Conservation (phyloP, 1,140 invertebrate species). For the Diabrotica undecimpunctata region DNA sequence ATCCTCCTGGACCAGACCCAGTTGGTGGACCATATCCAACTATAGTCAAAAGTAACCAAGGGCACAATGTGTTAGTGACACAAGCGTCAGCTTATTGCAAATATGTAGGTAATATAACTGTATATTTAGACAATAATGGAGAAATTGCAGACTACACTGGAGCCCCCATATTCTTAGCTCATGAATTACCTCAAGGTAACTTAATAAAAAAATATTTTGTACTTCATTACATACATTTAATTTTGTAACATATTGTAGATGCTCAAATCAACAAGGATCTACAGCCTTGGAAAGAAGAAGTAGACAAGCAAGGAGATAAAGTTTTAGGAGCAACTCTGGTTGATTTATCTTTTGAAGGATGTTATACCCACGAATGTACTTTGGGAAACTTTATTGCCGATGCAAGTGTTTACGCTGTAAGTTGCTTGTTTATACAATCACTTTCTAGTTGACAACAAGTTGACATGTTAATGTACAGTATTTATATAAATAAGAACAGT, state of each 20-base stretch:
- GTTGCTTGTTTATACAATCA: constrained; percentile 22
- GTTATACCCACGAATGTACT: constrained; percentile 65
- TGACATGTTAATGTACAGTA: not conserved
- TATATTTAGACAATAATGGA: constrained; percentile 71
- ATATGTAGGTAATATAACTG: constrained; percentile 70
- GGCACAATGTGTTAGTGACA: constrained; percentile 62
- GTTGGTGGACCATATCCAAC: constrained; percentile 54
- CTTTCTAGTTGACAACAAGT: not conserved
- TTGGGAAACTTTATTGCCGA: constrained; percentile 73
- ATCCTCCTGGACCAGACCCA: constrained; percentile 45
- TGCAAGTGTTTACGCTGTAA: constrained; percentile 60
- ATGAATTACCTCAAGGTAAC: constrained; percentile 60
- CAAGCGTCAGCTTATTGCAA: constrained; percentile 67
- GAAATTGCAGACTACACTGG: constrained; percentile 66
- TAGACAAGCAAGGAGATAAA: constrained; percentile 57
- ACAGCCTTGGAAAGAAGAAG: constrained; percentile 57
- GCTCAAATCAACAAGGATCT: constrained; percentile 38
- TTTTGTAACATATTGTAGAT: no score
- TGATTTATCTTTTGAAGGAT: constrained; percentile 54
- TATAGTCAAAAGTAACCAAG: constrained; percentile 41
- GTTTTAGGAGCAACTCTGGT: constrained; percentile 58
- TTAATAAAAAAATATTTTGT: constrained; percentile 16
- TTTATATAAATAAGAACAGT: no score
- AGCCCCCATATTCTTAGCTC: constrained; percentile 70
- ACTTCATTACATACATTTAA: no score